Base-by-base conservation (phyloP, 2,888 invertebrate genomes). In the Carterocephalus palaemon region DNA sequence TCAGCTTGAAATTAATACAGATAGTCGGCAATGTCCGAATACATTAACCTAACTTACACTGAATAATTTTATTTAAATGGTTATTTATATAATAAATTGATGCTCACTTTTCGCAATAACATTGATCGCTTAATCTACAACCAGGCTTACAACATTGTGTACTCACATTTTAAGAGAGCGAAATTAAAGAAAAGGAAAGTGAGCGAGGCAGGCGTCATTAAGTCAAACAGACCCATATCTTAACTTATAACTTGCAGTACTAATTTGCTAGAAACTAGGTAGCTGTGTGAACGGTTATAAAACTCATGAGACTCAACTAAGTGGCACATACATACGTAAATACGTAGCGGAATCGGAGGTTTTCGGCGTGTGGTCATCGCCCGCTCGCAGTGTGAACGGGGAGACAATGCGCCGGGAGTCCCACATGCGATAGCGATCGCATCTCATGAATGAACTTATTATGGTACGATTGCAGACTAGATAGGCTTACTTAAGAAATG, bases 381-480 rank as follows among this genome's bases (percentile, higher is more conserved):
- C 59, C 58, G 57, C 47, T n/a, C 48, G 46, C 57, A 58, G 59
- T 66, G 68, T 63, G 67, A 68, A 62, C 57, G 42, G 41, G 45
- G 55, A 64, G 56, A 70, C 70, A 70, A 70, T 70, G 64, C 59
- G 49, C 51, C 57, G 64, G 56, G 54, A 49, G 42, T 54, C 57
- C 53, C 70, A 62, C 69, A 70, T 64, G 62, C 50, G 74, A 75
- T 75, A 70, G 57, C 53, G 53, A 75, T 74, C 75, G 54, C 49
- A 48, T 47, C 54, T 57, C 54, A 57, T 66, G 73, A 72, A 72
- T 65, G 66, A 66, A 71, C 51, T 46, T 59, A 53, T 53, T 51
- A 51, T 55, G 59, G 59, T 59, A 64, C 64, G 68, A 68, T 67
- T 55, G 62, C 64, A 42, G 49, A 46, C 57, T 60, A 62, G 65